phyloP scores from a whole-genome alignment of 2,797 vertebrate species.

The Malacoctenus gilli region DNA sequence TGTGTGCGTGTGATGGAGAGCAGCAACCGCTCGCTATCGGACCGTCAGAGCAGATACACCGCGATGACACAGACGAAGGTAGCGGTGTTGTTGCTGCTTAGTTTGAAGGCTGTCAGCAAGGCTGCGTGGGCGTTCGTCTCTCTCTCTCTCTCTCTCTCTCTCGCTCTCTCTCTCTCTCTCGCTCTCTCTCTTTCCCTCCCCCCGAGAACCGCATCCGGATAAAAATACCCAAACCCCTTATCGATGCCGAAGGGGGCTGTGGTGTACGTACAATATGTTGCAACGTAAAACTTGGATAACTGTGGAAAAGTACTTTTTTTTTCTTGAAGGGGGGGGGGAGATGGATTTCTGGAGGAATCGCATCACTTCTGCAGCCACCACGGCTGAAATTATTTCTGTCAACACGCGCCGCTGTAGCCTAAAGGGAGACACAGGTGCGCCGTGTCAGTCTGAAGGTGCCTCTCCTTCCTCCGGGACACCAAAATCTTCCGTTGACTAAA shows the following conservation, averaged over 20 bases:
- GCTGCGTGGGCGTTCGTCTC: slow-evolving; percentile 61
- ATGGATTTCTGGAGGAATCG: slow-evolving; percentile 40
- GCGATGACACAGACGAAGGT: slow-evolving; percentile 54
- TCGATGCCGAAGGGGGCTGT: slow-evolving; percentile 32
- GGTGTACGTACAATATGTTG: slow-evolving; percentile 29
- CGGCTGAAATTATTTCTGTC: slow-evolving; percentile 38
- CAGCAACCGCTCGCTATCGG: slow-evolving; percentile 37
- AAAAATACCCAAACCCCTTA: slow-evolving; percentile 64
- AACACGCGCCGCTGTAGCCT: slow-evolving; percentile 34
- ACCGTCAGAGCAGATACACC: slow-evolving; percentile 31
- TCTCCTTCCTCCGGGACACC: slow-evolving; percentile 18
- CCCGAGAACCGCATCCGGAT: slow-evolving; percentile 61
- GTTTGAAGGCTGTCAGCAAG: slow-evolving; percentile 68
- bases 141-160: too few species aligned
- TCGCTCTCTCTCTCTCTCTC: slow-evolving; percentile 47
- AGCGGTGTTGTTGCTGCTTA: slow-evolving; percentile 45
- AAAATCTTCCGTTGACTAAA: too few species aligned
- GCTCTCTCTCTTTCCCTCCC: slow-evolving; percentile 43
- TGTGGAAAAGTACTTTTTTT: slow-evolving; percentile 10
- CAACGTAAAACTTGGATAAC: slow-evolving; percentile 38
- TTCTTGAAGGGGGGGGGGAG: slow-evolving; percentile 20
- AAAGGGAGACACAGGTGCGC: slow-evolving; percentile 33
- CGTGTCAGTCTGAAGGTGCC: slow-evolving; percentile 26
- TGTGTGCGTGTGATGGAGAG: not conserved
- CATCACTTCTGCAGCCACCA: slow-evolving; percentile 18